Conservation (phyloP, 2,888 invertebrate species). For the Hybos culiciformis region DNA sequence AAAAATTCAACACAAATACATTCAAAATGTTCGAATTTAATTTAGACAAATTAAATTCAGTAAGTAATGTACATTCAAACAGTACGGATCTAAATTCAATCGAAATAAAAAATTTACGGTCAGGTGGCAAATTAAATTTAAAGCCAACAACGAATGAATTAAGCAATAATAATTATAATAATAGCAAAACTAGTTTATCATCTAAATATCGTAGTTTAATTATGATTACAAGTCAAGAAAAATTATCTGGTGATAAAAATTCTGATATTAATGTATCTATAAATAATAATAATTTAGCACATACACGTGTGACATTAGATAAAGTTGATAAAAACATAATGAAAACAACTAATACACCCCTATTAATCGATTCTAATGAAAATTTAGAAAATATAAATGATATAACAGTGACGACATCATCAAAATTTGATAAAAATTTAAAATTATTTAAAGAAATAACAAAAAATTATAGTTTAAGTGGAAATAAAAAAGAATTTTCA, state of each 20-base stretch:
- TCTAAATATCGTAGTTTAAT: conserved; percentile 76
- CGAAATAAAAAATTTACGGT: neutral
- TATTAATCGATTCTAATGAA: conserved; percentile 10
- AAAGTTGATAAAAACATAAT: neutral
- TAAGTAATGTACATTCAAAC: conserved; percentile 11
- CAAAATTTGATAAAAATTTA: no score
- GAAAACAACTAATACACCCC: conserved; percentile 2
- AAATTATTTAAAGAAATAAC: no score
- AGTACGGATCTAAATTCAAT: conserved; percentile 7
- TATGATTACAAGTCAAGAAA: conserved; percentile 60
- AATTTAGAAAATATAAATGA: neutral
- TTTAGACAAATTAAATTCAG: no score
- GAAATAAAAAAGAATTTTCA: no score
- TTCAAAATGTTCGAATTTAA: neutral
- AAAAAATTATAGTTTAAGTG: no score
- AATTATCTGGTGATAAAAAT: neutral
- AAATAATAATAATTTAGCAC: neutral
- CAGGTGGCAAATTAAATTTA: neutral
- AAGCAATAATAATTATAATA: conserved; percentile 38
- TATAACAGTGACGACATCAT: no score
- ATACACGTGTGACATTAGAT: neutral
- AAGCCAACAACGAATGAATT: conserved; percentile 11
- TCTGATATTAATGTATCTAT: neutral
- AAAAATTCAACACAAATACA: neutral
- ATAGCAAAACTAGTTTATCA: conserved; percentile 30